Conservation (phyloP, 2,797 vertebrate species). For the Anisognathus igniventris region DNA sequence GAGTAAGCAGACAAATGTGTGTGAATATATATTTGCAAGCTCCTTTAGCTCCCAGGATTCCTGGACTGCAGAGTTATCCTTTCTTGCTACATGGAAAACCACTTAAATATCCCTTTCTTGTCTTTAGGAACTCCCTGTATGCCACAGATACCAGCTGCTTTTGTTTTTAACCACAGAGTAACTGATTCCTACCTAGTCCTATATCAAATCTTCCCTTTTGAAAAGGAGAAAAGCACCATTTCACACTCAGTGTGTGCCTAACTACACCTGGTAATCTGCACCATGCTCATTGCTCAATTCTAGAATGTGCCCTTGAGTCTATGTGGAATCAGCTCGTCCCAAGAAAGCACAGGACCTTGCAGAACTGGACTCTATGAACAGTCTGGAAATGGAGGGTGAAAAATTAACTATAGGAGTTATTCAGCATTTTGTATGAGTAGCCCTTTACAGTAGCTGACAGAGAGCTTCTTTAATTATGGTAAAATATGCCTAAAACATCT, state of each 20-base stretch:
- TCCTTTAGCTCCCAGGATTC: neutral
- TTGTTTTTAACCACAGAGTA: neutral
- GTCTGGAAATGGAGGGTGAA: neutral
- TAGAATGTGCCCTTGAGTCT: neutral
- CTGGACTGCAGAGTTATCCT: neutral
- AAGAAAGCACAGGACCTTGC: accelerated
- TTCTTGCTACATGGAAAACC: neutral
- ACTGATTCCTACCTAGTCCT: neutral
- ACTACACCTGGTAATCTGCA: neutral
- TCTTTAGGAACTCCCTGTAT: neutral
- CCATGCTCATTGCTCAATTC: neutral
- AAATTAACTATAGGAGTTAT: neutral
- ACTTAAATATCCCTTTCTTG: neutral
- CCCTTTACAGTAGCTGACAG: neutral
- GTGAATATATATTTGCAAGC: neutral
- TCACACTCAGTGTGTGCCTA: neutral
- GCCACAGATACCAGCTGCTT: neutral
- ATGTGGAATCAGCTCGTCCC: neutral
- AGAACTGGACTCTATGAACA: neutral
- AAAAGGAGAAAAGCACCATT: neutral
- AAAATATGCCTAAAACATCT: neutral
- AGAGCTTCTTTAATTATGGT: neutral
- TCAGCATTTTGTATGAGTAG: neutral
- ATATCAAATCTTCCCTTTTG: neutral
- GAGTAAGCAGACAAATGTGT: neutral